Percentiles rank a stretch among this genome's conserved stretches.
Conservation (phyloP, 2,113 vertebrate species). For the Pao palembangensis region DNA sequence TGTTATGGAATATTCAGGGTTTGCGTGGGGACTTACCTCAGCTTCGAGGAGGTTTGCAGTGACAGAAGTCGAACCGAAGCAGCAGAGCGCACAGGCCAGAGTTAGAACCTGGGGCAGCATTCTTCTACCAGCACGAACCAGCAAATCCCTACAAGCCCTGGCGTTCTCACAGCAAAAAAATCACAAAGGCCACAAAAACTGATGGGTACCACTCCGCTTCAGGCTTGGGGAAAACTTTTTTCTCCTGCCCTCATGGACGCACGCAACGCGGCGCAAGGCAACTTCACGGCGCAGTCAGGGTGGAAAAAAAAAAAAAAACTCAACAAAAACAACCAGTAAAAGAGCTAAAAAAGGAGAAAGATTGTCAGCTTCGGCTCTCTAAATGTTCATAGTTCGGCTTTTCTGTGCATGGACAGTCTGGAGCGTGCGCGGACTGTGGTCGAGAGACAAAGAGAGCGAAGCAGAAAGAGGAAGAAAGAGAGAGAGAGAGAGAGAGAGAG, state of each 20-base stretch:
- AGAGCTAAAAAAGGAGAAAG: background rate
- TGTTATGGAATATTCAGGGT: background rate
- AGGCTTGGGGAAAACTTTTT: slow-evolving; percentile 21
- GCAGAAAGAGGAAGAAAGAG: background rate
- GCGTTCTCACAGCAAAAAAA: slow-evolving; percentile 11
- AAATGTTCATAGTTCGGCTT: slow-evolving; percentile 29
- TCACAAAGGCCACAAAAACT: background rate
- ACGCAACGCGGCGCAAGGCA: background rate
- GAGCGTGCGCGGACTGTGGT: slow-evolving; percentile 58
- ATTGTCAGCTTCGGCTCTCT: slow-evolving; percentile 15
- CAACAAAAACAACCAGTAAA: background rate
- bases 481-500: slow-evolving; percentile 17
- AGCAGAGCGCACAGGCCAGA: slow-evolving; percentile 58
- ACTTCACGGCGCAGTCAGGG: background rate
- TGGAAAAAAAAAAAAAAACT: background rate
- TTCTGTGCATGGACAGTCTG: slow-evolving; percentile 16
- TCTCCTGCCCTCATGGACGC: slow-evolving; percentile 24
- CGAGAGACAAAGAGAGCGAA: slow-evolving; percentile 8
- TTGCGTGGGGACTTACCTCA: slow-evolving; percentile 63
- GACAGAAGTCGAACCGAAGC: slow-evolving; percentile 55
- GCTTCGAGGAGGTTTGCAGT: slow-evolving; percentile 66
- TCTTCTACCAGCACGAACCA: slow-evolving; percentile 18
- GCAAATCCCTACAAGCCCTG: slow-evolving; percentile 11
- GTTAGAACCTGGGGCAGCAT: slow-evolving; percentile 66
- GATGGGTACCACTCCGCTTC: slow-evolving; percentile 9